phyloP scores from a whole-genome alignment of 2,113 vertebrate species.

The Plecturocebus donacophilus region DNA sequence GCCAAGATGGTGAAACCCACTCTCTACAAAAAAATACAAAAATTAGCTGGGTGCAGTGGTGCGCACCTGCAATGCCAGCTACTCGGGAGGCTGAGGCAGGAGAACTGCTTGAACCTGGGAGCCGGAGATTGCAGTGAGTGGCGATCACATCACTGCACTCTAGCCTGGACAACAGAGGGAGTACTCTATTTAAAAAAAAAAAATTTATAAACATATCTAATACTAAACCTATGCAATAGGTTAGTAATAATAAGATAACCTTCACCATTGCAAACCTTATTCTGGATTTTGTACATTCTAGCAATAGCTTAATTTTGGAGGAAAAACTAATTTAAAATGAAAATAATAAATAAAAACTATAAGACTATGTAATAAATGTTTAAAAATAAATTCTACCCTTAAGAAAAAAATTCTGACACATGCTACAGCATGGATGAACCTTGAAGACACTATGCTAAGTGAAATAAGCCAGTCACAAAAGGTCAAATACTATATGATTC shows the following conservation, averaged over 20 bases:
- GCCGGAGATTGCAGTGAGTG: no score
- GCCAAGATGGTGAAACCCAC: no score
- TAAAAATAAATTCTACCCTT: constrained; percentile 8
- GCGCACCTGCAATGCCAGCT: no score
- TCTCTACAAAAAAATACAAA: not conserved
- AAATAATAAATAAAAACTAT: constrained; percentile 1
- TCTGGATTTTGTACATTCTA: not conserved
- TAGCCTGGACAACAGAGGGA: no score
- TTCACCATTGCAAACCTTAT: not conserved
- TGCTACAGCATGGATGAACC: not conserved
- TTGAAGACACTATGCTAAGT: not conserved
- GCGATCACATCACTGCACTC: no score
- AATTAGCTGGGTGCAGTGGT: no score
- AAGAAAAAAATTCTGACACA: constrained; percentile 16
- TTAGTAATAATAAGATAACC: constrained; percentile 6
- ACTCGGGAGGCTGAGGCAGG: no score
- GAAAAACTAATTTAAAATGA: constrained; percentile 34
- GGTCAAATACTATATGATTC: not conserved
- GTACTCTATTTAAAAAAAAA: no score
- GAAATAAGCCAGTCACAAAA: not conserved
- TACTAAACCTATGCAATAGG: not conserved
- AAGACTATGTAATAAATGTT: not conserved
- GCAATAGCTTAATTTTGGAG: constrained; percentile 31
- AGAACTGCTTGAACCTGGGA: no score
- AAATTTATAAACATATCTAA: not conserved